Conservation (phyloP, 2,888 invertebrate species). For the Alitta virens region DNA sequence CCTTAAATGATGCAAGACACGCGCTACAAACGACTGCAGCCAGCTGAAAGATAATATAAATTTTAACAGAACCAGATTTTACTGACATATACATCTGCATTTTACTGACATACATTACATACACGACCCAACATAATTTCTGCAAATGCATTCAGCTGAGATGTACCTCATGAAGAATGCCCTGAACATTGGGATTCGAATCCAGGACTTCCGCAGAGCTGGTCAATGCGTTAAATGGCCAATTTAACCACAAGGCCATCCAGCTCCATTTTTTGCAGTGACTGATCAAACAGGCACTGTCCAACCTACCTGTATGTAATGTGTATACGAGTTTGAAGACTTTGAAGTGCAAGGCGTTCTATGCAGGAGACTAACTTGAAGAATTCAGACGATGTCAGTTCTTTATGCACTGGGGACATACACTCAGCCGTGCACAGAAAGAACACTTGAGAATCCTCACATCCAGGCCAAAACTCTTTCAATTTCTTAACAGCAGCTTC, state of each 20-base stretch:
- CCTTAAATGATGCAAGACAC: slow-evolving; percentile 20
- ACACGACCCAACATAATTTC: too few relatives aligned
- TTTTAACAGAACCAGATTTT: neutral
- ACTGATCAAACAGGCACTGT: too few relatives aligned
- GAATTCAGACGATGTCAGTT: slow-evolving; percentile 1
- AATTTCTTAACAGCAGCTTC: slow-evolving; percentile 9
- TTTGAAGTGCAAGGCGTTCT: slow-evolving; percentile 1
- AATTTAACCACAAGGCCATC: too few relatives aligned
- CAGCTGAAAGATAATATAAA: slow-evolving; percentile 11
- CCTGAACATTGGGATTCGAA: too few relatives aligned
- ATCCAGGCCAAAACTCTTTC: slow-evolving; percentile 13
- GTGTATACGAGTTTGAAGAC: slow-evolving; percentile 7
- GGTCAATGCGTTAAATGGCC: too few relatives aligned
- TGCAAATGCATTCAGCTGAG: too few relatives aligned
- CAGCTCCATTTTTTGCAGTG: too few relatives aligned
- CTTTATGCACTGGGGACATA: slow-evolving; percentile 6
- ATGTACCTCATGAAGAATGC: too few relatives aligned
- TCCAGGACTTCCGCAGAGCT: too few relatives aligned
- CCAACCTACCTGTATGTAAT: slow-evolving; percentile 8
- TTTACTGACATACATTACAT: too few relatives aligned
- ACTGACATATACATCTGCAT: too few relatives aligned
- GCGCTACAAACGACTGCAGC: slow-evolving; percentile 16
- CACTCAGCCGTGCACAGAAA: slow-evolving; percentile 10
- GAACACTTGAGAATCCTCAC: slow-evolving; percentile 12
- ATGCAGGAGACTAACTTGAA: slow-evolving; percentile 6